Base-by-base conservation (phyloP, 2,113 vertebrate species). In the Rattus rattus region DNA sequence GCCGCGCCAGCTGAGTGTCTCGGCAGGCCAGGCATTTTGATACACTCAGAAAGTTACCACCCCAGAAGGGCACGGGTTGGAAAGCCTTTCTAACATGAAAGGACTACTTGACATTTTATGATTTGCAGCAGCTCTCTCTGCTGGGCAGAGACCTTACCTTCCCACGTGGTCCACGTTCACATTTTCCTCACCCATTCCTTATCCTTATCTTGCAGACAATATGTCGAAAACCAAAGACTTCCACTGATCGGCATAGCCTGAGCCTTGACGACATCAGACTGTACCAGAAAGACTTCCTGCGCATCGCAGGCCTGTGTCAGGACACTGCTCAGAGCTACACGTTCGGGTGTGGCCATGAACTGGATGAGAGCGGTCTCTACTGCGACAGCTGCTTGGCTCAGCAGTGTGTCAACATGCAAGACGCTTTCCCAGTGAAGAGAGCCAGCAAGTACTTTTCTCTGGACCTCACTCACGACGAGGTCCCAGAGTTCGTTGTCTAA, bases 381-480 rank as follows among this genome's bases (percentile, higher is more conserved):
- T 99, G 99, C 94, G 98, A 98, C 0, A 98, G 99, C 96, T 99
- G 99, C 96, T 97, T 99, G 96, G 99, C 99, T 7, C 99, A 99
- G 79, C 99, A 99, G 97, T 99, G 99, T 24, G 94, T 98, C 91
- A 98, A 99, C 95, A 99, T 99, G 97, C 99, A 99, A 33, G 98
- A 99, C 9, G 70, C 99, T 39, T 99, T 99, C 72, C 99, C 99
- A 2, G 99, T 99, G 98, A 99, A 99, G 98, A 99, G 99, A 98
- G 99, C 99, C 98, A 99, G 99, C 99, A 99, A 99, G 93, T 99
- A 99, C 98, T 99, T 99, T 98, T 99, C 99, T 36, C 98, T 99
- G 98, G 99, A 99, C 95, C 99, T 99, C 92, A 99, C 99, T 95
- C 99, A 98, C 1, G 99, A 99, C 0, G 99, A 99, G 94, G 99